Percentiles rank a stretch among this genome's conserved stretches.
These are phyloP conservation scores for Prinia subflava DNA, from an alignment of 2,113 vertebrate species.

Conservation along the genomic window DNA sequence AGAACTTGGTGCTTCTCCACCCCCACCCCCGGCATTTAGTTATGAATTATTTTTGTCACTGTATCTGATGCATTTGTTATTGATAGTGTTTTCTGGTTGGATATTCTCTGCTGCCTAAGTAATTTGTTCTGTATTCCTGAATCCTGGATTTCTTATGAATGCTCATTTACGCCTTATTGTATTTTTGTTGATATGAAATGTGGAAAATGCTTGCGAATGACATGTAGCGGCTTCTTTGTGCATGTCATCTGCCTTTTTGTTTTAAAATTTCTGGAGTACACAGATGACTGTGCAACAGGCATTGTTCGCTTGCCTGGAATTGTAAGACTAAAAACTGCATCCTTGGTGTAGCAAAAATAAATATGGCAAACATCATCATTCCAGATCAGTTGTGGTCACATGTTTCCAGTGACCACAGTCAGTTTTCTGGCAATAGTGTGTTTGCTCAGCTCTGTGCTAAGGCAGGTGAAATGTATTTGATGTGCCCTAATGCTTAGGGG, in stretches of 20 bases:
- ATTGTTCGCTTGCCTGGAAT: neutral
- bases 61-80: neutral
- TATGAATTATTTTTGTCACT: neutral
- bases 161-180: neutral
- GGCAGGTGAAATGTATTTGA: neutral
- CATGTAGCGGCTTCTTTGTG: neutral
- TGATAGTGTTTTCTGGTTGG: neutral
- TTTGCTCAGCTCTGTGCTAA: neutral
- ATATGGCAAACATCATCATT: neutral
- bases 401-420: neutral
- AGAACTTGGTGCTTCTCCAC: neutral
- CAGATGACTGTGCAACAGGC: neutral
- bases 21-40: neutral
- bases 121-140: neutral
- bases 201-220: neutral
- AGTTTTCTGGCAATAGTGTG: neutral
- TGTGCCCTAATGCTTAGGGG: neutral
- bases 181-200: neutral
- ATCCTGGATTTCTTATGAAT: neutral
- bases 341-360: neutral
- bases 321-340: neutral
- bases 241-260: neutral
- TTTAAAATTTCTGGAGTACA: neutral
- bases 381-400: rapidly evolving
- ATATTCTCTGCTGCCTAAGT: neutral